Evolutionary conservation across 2,113 vertebrate genomes (phyloP).

Genomic region (Sapajus apella): DNA sequence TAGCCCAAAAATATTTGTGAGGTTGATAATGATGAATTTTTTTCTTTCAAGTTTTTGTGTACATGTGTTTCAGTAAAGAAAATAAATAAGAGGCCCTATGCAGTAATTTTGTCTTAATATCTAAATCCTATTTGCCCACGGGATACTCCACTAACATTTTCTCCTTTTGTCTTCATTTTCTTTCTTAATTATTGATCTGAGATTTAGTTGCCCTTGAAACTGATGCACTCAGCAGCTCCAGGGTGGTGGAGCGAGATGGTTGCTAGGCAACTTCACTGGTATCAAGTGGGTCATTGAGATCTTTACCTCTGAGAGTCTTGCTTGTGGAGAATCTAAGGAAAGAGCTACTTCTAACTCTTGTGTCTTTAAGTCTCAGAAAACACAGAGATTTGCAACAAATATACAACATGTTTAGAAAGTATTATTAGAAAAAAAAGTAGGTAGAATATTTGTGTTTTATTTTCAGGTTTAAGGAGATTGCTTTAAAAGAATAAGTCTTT

Average conservation of each 20-base stretch:
- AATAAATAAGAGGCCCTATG: neutral
- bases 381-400: neutral
- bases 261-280: conserved; percentile 52
- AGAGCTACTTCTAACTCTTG: neutral
- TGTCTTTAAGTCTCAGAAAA: neutral
- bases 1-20: neutral
- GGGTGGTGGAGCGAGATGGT: neutral
- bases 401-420: neutral
- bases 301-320: neutral
- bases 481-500: neutral
- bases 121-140: neutral
- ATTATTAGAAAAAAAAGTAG: neutral
- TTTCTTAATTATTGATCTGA: conserved; percentile 4
- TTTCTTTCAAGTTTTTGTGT: neutral
- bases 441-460: neutral
- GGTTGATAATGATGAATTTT: neutral
- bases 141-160: neutral
- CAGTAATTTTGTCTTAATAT: neutral
- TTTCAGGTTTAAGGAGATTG: neutral
- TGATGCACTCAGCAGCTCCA: neutral
- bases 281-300: neutral
- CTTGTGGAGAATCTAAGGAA: neutral
- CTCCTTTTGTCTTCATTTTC: neutral
- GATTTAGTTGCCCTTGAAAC: neutral
- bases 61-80: neutral